Evolutionary conservation across 1,140 invertebrate genomes (phyloP).

Genomic region (Apis laboriosa): DNA sequence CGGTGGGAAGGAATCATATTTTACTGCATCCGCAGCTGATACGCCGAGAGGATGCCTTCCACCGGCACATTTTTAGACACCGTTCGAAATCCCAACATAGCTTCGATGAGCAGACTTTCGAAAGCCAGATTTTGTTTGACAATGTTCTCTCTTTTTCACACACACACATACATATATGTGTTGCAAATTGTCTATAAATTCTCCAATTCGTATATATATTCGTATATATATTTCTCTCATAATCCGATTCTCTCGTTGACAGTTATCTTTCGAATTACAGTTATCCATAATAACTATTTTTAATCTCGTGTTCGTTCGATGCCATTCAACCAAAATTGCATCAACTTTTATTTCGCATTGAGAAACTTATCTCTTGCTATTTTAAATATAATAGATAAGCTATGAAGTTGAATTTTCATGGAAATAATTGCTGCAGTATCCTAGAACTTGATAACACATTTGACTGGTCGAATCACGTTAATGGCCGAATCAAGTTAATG

Average conservation of each 20-base stretch:
- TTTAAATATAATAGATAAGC: neutral
- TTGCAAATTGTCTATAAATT: neutral
- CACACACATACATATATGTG: no score
- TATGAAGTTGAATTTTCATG: neutral
- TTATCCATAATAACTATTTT: neutral
- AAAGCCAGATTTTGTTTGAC: neutral
- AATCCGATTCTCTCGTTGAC: neutral
- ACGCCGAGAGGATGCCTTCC: constrained; percentile 24
- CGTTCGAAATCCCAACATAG: neutral
- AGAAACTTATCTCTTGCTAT: neutral
- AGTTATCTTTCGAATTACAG: neutral
- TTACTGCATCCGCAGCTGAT: constrained; percentile 39
- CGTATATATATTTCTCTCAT: no score
- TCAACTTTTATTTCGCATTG: neutral
- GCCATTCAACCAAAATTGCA: neutral
- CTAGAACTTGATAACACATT: neutral
- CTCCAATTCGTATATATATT: no score
- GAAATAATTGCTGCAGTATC: neutral
- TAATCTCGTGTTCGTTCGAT: neutral
- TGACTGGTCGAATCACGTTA: neutral
- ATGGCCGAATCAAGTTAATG: neutral
- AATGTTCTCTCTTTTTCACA: no score
- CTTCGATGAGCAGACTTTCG: neutral
- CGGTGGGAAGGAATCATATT: constrained; percentile 9
- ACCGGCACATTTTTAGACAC: neutral